Base-by-base conservation (phyloP, 2,113 vertebrate species). In the Podocnemis expansa region DNA sequence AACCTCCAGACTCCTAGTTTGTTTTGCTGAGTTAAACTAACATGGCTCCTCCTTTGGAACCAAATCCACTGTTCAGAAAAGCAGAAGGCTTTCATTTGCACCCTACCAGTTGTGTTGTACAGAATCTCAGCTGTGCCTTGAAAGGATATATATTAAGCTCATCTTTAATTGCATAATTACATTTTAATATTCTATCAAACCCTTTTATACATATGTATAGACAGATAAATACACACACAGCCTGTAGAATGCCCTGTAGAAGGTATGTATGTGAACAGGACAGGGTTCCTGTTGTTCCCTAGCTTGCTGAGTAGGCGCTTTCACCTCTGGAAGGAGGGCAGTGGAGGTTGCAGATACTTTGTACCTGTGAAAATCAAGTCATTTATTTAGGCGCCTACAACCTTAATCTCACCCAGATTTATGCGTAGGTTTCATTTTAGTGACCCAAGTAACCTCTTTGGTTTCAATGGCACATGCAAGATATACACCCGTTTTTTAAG, bases 181-280 rank as follows among this genome's bases (percentile, higher is more conserved):
- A 19, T n/a, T 22, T 11, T 60, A 10, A 81, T 93, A 63, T 16
- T 90, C 27, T 92, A 6, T 78, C 27, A 78, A 9, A 9, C 76
- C 45, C 16, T 82, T 63, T 80, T 12, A 41, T 87, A 67, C 51
- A 78, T 92, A 82, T 82, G 29, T 43, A 5, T 31, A 49, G 16
- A 21, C 31, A 34, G 16, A 10, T 6, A 63, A 21, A 34, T n/a
- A 22, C 2, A 3, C 10, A 6, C 24, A 25, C 2, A n/a, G 27
- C 2, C 27, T 1, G 49, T 17, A 41, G 11, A 67, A n/a, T n/a
- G 17, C 5, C 2, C 14, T 29, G 43, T 85, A 21, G 78, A 58
- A 85, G 41, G 7, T 0, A 1, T 45, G 34, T 10, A n/a, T 19
- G 55, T 70, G 80, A 81, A 24, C 0, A 0, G 17, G 5, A 31